phyloP scores from a whole-genome alignment of 1,140 invertebrate species.

The Oscheius sp. region DNA sequence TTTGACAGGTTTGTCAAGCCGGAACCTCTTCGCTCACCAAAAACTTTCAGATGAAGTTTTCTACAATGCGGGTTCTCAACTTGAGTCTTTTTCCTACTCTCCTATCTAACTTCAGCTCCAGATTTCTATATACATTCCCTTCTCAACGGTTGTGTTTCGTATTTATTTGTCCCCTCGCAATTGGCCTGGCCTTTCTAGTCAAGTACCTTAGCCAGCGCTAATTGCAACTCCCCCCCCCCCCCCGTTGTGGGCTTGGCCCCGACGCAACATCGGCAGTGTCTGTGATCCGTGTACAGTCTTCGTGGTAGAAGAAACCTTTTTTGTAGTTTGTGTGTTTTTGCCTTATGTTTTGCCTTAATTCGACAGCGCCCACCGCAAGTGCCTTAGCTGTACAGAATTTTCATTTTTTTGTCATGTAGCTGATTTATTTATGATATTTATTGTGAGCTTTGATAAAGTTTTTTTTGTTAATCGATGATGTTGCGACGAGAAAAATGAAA shows the following conservation, averaged over 20 bases:
- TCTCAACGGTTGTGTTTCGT: neutral
- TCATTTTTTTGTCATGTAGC: neutral
- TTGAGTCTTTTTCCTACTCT: too few species aligned
- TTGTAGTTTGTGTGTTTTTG: neutral
- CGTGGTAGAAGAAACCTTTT: neutral
- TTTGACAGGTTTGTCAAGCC: too few species aligned
- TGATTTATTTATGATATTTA: neutral
- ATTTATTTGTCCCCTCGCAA: neutral
- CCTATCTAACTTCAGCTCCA: neutral
- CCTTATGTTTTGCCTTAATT: neutral
- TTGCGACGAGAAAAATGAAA: neutral
- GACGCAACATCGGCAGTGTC: slow-evolving; percentile 2
- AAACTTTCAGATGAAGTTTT: too few species aligned
- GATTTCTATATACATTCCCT: slow-evolving; percentile 2
- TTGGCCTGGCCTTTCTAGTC: neutral
- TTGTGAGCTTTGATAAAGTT: neutral
- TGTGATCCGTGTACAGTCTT: slow-evolving; percentile 11
- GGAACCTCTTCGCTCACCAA: too few species aligned
- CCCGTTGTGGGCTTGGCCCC: too few species aligned
- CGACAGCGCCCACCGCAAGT: neutral
- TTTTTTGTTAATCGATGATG: neutral
- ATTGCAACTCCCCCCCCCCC: neutral
- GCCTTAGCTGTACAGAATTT: slow-evolving; percentile 5
- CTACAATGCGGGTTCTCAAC: too few species aligned
- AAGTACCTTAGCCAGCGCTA: neutral